Conservation (phyloP, 2,888 invertebrate genomes). For the Ormyrus thymus region DNA sequence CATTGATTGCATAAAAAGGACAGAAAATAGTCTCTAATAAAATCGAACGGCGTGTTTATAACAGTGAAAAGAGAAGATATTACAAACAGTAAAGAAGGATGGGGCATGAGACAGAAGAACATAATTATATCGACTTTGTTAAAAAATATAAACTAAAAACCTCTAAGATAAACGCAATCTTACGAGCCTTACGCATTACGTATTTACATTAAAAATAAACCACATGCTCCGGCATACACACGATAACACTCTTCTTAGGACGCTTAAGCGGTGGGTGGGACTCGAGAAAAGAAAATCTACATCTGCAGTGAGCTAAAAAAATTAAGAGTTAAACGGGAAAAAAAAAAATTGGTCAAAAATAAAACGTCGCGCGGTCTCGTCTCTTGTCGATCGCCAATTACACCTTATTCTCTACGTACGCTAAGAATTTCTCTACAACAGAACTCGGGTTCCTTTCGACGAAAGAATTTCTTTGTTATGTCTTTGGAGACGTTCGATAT, state of each 20-base stretch:
- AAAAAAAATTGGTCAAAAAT: constrained; percentile 36
- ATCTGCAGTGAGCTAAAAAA: constrained; percentile 30
- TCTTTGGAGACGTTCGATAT: constrained; percentile 56
- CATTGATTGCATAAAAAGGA: constrained; percentile 9
- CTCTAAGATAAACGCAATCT: constrained; percentile 37
- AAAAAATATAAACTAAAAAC: constrained; percentile 30
- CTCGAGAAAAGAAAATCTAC: constrained; percentile 52
- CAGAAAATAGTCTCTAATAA: constrained; percentile 21
- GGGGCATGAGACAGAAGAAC: constrained; percentile 18
- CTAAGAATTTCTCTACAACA: constrained; percentile 45
- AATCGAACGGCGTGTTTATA: constrained; percentile 25
- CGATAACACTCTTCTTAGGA: constrained; percentile 53
- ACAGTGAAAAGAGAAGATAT: constrained; percentile 23
- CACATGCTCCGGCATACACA: constrained; percentile 44
- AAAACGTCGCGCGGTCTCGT: constrained; percentile 52
- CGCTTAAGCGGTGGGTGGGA: constrained; percentile 57
- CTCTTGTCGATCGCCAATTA: constrained; percentile 40
- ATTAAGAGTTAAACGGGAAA: not conserved
- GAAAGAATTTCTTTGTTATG: constrained; percentile 53
- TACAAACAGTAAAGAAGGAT: constrained; percentile 9
- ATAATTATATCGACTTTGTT: constrained; percentile 32
- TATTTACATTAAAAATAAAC: constrained; percentile 55
- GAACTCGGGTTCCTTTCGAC: constrained; percentile 20
- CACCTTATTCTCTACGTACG: constrained; percentile 4
- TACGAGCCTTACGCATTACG: constrained; percentile 53